A percentile compares a stretch with the other conserved stretches of the same genome.
Evolutionary conservation across 92 coral and sea anemone genomes (phyloP).

Genomic region (Phenganax subtilis): DNA sequence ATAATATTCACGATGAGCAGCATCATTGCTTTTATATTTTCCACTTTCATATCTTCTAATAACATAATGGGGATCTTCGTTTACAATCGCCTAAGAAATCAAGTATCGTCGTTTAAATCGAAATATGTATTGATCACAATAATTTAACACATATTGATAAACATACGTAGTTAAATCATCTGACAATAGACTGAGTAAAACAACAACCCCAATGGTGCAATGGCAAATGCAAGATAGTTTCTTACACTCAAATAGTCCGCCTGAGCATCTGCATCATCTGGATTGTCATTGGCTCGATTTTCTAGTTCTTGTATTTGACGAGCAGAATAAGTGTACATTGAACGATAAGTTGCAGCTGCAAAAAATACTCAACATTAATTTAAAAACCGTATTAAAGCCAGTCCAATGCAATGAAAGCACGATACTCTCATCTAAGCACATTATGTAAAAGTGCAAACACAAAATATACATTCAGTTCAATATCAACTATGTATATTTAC

Average conservation of each 20-base stretch:
- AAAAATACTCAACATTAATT: neutral
- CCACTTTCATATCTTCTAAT: constrained; percentile 91
- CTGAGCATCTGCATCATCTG: constrained; percentile 73
- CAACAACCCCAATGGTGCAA: neutral
- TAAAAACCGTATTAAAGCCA: neutral
- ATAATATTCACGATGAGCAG: constrained; percentile 70
- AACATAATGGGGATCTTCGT: constrained; percentile 85
- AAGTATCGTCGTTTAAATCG: neutral
- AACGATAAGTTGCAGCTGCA: constrained; percentile 46
- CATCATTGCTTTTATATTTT: constrained; percentile 69
- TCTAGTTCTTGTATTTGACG: constrained; percentile 74
- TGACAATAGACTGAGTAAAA: neutral
- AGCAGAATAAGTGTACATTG: constrained; percentile 55
- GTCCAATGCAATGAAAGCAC: neutral
- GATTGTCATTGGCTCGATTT: constrained; percentile 79
- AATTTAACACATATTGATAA: no score
- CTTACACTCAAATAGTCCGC: constrained; percentile 87
- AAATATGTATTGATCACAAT: neutral
- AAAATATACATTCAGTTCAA: neutral
- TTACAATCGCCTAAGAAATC: constrained; percentile 64
- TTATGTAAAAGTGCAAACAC: constrained; percentile 17
- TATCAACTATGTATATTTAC: neutral
- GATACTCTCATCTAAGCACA: neutral
- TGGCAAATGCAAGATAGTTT: neutral
- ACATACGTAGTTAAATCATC: no score